Percentiles rank a stretch among this genome's conserved stretches.
phyloP scores from a whole-genome alignment of 2,888 invertebrate species.

The Xanthorhoe designata region DNA sequence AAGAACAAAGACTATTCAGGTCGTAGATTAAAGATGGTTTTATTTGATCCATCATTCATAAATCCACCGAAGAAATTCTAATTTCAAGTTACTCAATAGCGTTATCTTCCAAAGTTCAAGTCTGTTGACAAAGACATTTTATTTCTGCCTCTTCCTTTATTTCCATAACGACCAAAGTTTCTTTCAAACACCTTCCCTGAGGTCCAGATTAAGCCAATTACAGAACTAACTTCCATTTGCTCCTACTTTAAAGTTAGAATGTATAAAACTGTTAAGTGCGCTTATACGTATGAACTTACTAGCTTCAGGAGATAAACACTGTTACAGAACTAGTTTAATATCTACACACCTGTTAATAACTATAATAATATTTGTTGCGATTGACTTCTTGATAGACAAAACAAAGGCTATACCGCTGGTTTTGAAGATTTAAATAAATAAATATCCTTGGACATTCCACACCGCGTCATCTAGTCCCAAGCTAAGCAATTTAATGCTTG shows the following conservation, averaged over 20 bases:
- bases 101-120: constrained; percentile 20
- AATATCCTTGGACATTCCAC: too few relatives aligned
- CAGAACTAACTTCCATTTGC: constrained; percentile 34
- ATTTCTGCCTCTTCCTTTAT: constrained; percentile 44
- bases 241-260: constrained; percentile 17
- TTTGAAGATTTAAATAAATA: too few relatives aligned
- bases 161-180: constrained; percentile 50
- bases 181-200: constrained; percentile 34
- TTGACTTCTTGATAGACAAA: too few relatives aligned
- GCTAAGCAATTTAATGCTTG: too few relatives aligned
- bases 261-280: constrained; percentile 3
- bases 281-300: background rate
- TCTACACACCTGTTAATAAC: too few relatives aligned
- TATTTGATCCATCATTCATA: constrained; percentile 6
- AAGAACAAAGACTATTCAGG: constrained; percentile 1
- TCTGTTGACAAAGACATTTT: constrained; percentile 34
- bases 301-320: background rate
- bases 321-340: background rate
- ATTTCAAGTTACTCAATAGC: constrained; percentile 14
- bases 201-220: constrained; percentile 47
- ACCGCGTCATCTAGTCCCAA: too few relatives aligned
- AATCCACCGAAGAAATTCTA: background rate
- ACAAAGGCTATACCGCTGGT: too few relatives aligned
- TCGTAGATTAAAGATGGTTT: constrained; percentile 2
- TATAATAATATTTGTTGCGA: too few relatives aligned